Base-by-base conservation (phyloP, 2,888 invertebrate genomes). In the Argynnis bischoffii region DNA sequence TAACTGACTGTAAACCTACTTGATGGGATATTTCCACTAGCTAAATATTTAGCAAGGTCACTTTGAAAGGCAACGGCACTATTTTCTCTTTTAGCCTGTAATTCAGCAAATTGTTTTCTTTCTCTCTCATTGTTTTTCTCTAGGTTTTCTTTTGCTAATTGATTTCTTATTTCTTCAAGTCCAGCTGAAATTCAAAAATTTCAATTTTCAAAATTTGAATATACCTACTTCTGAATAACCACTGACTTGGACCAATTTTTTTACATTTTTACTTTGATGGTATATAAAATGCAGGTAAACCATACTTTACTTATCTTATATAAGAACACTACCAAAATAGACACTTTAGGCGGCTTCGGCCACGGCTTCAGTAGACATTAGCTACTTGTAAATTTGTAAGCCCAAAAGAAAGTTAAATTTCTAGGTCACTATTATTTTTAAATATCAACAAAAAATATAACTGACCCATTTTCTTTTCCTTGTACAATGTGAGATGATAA, bases 401-500 rank as follows among this genome's bases (percentile, higher is more conserved):
- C 15, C 13, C 16, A n/a, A 14, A 14, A 50, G 15, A 4, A 15
- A 50, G 6, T 11, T 50, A 0, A n/a, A 6, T 50, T n/a, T 1
- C n/a, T 50, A n/a, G 16, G 1, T 14, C n/a, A 6, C 6, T 48
- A 48, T 14, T 0, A 15, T 15, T 8, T 13, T 41, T 16, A 16
- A 41, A 16, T 41, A 1, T 50, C 6, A 53, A 51, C 18, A 16
- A 51, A 61, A 6, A 8, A 26, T n/a, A 26, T 2, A 63, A 71
- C 79, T 79, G 84, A 96, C 96, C 94, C 82, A 95, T 89, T 88
- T 96, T 96, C 76, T 95, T 95, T 76, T 95, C 95, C 81, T 95
- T 94, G 76, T 96, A 96, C 74, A 95, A 84, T 18, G 94, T 94
- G 64, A 96, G 89, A 74, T 96, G 95, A 79, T 95, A 95, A 74